Conservation (phyloP, 2,888 invertebrate species). For the Melangyna quadrimaculata region DNA sequence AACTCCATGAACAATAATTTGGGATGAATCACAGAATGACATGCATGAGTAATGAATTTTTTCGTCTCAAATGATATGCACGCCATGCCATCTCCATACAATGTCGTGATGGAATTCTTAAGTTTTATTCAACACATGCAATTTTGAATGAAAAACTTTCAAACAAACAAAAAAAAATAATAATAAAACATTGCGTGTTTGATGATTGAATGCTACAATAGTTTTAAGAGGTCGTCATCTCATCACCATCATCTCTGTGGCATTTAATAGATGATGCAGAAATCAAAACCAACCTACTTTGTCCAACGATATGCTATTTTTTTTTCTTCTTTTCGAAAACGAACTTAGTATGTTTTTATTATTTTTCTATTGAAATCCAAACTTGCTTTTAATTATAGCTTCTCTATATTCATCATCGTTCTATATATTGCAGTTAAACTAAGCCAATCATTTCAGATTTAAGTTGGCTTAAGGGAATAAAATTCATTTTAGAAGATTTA, state of each 20-base stretch:
- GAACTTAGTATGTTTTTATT: background rate
- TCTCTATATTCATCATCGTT: background rate
- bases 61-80: background rate
- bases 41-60: background rate
- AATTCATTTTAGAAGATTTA: slow-evolving; percentile 9
- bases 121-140: slow-evolving; percentile 6
- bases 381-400: slow-evolving; percentile 32
- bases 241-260: background rate
- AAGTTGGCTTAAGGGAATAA: background rate
- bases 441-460: background rate
- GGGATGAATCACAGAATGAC: background rate
- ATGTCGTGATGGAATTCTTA: slow-evolving; percentile 45
- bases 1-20: background rate
- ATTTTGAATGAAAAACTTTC: slow-evolving; percentile 9
- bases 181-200: slow-evolving; percentile 33
- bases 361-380: background rate
- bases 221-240: slow-evolving; percentile 35
- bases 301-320: background rate
- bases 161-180: slow-evolving; percentile 9
- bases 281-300: slow-evolving; percentile 31
- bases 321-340: background rate
- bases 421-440: slow-evolving; percentile 28
- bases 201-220: slow-evolving; percentile 24
- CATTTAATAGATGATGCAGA: background rate
- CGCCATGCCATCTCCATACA: slow-evolving; percentile 12